These are phyloP conservation scores for Drosophila meridionalis DNA, from an alignment of 2,888 invertebrate genomes.

Conservation along the genomic window DNA sequence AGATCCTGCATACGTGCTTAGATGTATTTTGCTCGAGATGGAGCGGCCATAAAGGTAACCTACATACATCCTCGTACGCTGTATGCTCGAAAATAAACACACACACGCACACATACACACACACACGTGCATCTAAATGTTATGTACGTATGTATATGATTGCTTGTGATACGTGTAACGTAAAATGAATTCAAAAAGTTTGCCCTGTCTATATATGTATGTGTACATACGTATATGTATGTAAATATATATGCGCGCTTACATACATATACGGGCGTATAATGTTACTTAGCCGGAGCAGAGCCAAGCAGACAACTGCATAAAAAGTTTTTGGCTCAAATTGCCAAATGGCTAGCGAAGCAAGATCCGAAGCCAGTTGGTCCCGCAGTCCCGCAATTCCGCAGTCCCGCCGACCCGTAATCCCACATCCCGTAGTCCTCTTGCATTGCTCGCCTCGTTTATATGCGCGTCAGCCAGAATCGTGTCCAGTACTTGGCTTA, in stretches of 20 bases:
- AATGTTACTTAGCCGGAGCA: conserved; percentile 11
- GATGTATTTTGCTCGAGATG: conserved; percentile 73
- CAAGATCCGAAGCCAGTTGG: conserved; percentile 15
- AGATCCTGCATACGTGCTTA: conserved; percentile 83
- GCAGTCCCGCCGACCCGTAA: no score
- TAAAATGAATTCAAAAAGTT: conserved; percentile 33
- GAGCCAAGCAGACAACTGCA: conserved; percentile 60
- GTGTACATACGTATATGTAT: conserved; percentile 5
- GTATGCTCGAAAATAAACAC: conserved; percentile 9
- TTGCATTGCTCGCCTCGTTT: conserved; percentile 53
- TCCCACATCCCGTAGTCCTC: background rate
- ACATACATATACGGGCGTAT: background rate
- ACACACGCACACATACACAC: conserved; percentile 11
- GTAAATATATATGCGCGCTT: background rate
- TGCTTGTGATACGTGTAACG: conserved; percentile 40
- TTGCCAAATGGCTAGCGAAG: conserved; percentile 57
- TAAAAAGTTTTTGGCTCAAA: conserved; percentile 72
- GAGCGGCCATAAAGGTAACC: conserved; percentile 67
- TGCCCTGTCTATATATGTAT: conserved; percentile 41
- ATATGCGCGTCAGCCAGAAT: conserved; percentile 55
- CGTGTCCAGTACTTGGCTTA: conserved; percentile 77
- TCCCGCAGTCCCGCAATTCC: background rate
- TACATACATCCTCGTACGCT: conserved; percentile 9
- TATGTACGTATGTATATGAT: conserved; percentile 15
- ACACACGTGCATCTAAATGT: conserved; percentile 1